These are phyloP conservation scores for Turritopsis dohrnii DNA, from an alignment of 30 jellyfish, hydroid and myxozoan genomes.

Conservation along the genomic window DNA sequence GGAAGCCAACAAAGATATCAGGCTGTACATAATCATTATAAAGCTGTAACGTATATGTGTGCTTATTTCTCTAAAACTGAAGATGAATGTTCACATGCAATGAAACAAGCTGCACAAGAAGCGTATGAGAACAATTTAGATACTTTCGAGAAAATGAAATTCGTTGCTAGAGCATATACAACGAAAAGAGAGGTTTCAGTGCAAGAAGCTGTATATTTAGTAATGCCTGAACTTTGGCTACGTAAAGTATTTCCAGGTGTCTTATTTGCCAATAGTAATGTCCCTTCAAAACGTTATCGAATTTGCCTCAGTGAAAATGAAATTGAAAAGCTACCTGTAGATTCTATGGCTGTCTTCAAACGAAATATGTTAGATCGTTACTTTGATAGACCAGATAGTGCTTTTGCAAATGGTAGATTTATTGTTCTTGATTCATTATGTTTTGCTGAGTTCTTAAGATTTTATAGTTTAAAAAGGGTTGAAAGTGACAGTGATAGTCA, in stretches of 20 bases:
- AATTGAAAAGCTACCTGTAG: neutral
- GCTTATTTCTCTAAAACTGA: neutral
- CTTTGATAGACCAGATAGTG: too few relatives aligned
- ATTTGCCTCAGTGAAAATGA: neutral
- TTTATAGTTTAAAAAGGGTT: too few relatives aligned
- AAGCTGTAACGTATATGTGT: neutral
- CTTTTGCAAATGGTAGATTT: too few relatives aligned
- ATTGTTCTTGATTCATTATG: too few relatives aligned
- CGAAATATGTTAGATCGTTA: too few relatives aligned
- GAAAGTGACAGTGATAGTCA: too few relatives aligned
- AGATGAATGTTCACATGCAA: too few relatives aligned
- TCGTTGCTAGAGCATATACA: neutral
- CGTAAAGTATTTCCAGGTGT: neutral
- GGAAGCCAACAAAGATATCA: neutral
- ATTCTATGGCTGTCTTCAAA: too few relatives aligned
- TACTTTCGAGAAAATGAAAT: neutral
- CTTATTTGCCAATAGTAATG: neutral
- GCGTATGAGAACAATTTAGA: neutral
- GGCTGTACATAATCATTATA: neutral
- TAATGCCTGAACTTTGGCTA: neutral
- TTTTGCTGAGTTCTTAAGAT: too few relatives aligned
- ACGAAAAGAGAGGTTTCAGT: neutral
- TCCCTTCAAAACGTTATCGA: neutral
- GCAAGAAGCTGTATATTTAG: slow-evolving; percentile 1
- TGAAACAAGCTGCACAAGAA: slow-evolving; percentile 11